Evolutionary conservation across 2,113 vertebrate genomes (phyloP).

Genomic region (Saguinus imperator): DNA sequence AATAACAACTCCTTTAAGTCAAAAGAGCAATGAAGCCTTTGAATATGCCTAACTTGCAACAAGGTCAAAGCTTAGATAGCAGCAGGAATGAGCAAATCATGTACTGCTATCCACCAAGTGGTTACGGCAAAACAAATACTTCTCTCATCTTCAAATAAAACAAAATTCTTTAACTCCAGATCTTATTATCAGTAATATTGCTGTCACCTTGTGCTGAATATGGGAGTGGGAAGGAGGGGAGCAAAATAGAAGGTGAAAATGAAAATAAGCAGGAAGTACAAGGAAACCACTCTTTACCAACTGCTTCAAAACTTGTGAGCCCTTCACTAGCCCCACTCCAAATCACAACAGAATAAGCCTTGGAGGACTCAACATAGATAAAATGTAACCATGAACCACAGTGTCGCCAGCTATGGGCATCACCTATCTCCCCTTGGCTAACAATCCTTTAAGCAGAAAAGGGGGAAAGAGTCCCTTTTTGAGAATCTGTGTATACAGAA

Average conservation of each 20-base stretch:
- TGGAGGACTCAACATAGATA: neutral
- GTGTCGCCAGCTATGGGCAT: neutral
- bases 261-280: slow-evolving; percentile 3
- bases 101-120: neutral
- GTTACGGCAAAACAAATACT: slow-evolving; percentile 43
- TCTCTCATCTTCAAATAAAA: slow-evolving; percentile 18
- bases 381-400: neutral
- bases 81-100: neutral
- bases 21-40: neutral
- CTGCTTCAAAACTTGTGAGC: neutral
- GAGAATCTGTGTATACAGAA: neutral
- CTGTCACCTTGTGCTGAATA: slow-evolving; percentile 13
- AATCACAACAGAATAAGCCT: neutral
- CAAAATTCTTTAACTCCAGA: neutral
- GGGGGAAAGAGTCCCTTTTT: neutral
- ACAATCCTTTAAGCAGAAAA: slow-evolving; percentile 20
- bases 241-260: slow-evolving; percentile 51
- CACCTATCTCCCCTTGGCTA: neutral
- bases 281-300: slow-evolving; percentile 16
- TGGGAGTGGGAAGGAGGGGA: neutral
- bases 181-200: neutral
- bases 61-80: slow-evolving; percentile 18
- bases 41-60: neutral
- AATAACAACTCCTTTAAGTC: slow-evolving; percentile 33
- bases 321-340: neutral